A percentile compares a stretch with the other conserved stretches of the same genome.
Conservation (phyloP, 2,888 invertebrate genomes). For the Cataglyphis cursor region DNA sequence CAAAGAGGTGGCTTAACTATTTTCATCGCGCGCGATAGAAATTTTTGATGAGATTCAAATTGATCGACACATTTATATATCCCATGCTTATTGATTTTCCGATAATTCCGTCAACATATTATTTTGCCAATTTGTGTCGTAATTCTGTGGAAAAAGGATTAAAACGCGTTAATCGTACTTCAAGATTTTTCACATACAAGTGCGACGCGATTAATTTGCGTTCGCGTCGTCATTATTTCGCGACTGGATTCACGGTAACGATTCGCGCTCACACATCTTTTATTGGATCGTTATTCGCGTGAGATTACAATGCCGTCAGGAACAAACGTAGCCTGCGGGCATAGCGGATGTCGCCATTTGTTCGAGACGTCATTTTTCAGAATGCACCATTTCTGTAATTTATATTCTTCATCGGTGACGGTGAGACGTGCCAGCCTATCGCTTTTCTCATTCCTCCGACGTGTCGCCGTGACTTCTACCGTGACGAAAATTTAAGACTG, state of each 20-base stretch:
- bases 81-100: not conserved
- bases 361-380: conserved; percentile 81
- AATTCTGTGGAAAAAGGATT: not conserved
- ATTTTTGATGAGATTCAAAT: not conserved
- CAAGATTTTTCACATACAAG: not conserved
- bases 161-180: conserved; percentile 20
- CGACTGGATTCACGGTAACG: conserved; percentile 62
- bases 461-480: conserved; percentile 1
- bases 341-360: conserved; percentile 78
- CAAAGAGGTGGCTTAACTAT: conserved; percentile 5
- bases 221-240: conserved; percentile 63
- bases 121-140: not conserved
- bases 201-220: not conserved
- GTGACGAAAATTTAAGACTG: conserved; percentile 43
- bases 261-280: conserved; percentile 74
- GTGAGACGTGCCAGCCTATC: conserved; percentile 37
- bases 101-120: not conserved
- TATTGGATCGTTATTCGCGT: conserved; percentile 78
- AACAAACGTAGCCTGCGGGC: conserved; percentile 73
- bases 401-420: conserved; percentile 76
- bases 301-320: conserved; percentile 72
- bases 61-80: not conserved
- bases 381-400: conserved; percentile 74
- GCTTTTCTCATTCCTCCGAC: conserved; percentile 22
- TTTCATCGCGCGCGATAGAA: not conserved